Evolutionary conservation across 2,888 invertebrate genomes (phyloP).

Genomic region (Apotomis betuletana): DNA sequence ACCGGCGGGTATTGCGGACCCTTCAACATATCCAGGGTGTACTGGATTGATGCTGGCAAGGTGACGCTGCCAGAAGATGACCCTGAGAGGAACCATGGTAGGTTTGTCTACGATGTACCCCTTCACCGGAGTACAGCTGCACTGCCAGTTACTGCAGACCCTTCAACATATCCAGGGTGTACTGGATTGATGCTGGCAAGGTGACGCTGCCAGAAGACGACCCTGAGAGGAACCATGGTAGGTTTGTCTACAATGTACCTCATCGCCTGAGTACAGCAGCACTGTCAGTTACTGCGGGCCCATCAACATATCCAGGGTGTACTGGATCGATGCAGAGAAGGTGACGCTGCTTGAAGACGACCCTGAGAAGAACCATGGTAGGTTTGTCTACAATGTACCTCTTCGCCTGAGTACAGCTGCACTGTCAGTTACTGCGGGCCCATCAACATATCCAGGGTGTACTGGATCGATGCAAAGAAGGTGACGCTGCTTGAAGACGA

Average conservation of each 20-base stretch:
- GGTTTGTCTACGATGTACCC: slow-evolving; percentile 8
- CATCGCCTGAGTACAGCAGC: slow-evolving; percentile 63
- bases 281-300: slow-evolving; percentile 78
- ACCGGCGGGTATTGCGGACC: slow-evolving; percentile 79
- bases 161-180: slow-evolving; percentile 84
- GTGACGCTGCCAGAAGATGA: slow-evolving; percentile 82
- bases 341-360: slow-evolving; percentile 82
- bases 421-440: slow-evolving; percentile 78
- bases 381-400: slow-evolving; percentile 11
- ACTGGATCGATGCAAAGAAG: slow-evolving; percentile 50
- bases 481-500: slow-evolving; percentile 81
- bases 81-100: slow-evolving; percentile 75
- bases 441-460: slow-evolving; percentile 84
- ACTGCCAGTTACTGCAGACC: slow-evolving; percentile 78
- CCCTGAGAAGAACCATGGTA: slow-evolving; percentile 53
- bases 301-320: slow-evolving; percentile 84
- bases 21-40: slow-evolving; percentile 84
- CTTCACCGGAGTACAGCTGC: slow-evolving; percentile 63
- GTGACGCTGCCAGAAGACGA: slow-evolving; percentile 81
- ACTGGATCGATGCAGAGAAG: slow-evolving; percentile 50
- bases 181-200: slow-evolving; percentile 50
- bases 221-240: slow-evolving; percentile 47
- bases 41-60: slow-evolving; percentile 86
- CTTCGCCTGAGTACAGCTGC: slow-evolving; percentile 63
- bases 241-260: slow-evolving; percentile 13